Percentiles rank a stretch among this genome's conserved stretches.
phyloP scores from a whole-genome alignment of 35 echinoderm and acorn worm species.

The Apostichopus parvimensis region DNA sequence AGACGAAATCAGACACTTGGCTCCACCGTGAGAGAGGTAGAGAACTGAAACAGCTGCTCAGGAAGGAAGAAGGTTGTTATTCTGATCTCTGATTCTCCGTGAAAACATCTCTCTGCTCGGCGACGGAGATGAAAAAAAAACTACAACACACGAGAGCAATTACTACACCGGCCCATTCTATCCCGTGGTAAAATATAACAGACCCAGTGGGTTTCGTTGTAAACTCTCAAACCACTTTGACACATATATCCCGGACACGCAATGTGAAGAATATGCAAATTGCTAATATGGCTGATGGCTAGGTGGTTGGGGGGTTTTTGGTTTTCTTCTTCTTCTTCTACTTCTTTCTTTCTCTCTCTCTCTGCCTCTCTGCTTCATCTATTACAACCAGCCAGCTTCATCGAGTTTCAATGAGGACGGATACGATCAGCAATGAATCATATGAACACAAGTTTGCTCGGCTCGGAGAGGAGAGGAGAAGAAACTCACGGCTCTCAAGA shows the following conservation, averaged over 20 bases:
- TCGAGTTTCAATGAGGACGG: background rate
- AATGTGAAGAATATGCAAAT: constrained; percentile 14
- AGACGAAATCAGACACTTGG: background rate
- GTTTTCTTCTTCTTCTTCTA: background rate
- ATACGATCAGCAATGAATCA: background rate
- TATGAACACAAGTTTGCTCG: background rate
- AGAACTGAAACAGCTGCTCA: constrained; percentile 22
- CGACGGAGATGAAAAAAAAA: background rate
- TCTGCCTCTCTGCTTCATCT: background rate
- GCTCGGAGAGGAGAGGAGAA: background rate
- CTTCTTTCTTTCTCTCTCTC: background rate
- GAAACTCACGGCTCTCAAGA: too few relatives aligned
- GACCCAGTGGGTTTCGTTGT: background rate
- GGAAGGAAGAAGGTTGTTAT: constrained; percentile 37
- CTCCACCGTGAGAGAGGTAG: background rate
- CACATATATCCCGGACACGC: background rate
- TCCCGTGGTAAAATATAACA: background rate
- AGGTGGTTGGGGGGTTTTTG: background rate
- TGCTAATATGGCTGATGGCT: constrained; percentile 10
- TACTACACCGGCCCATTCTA: background rate
- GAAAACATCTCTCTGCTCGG: background rate
- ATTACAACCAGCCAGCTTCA: background rate
- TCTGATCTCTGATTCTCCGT: background rate
- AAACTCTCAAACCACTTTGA: constrained; percentile 26
- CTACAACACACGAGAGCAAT: background rate